These are phyloP conservation scores for Halcyon chelicuti DNA, from an alignment of 2,797 vertebrate genomes.

Conservation along the genomic window DNA sequence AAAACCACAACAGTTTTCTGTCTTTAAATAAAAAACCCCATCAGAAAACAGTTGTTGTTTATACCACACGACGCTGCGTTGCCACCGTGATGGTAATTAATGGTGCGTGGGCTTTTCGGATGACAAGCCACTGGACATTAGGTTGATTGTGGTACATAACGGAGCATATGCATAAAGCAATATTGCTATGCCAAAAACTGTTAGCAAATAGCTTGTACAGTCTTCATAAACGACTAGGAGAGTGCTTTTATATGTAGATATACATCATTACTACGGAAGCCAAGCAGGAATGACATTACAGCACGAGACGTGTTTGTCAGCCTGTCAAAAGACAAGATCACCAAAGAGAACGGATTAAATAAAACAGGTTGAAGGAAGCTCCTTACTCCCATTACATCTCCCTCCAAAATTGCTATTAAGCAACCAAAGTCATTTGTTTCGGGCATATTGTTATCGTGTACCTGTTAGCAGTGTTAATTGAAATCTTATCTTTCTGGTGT, in stretches of 20 bases:
- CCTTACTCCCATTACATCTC: not conserved
- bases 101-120: not conserved
- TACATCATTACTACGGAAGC: slow-evolving; percentile 27
- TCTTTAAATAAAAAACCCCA: not conserved
- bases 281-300: slow-evolving; percentile 55
- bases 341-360: slow-evolving; percentile 40
- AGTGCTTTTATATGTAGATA: slow-evolving; percentile 46
- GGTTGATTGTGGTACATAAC: not conserved
- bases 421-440: not conserved
- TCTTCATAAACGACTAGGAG: slow-evolving; percentile 4
- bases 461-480: not conserved
- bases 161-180: slow-evolving; percentile 6
- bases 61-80: not conserved
- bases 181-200: not conserved
- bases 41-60: not conserved
- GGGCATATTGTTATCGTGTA: not conserved
- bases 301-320: slow-evolving; percentile 53
- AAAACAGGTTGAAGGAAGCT: slow-evolving; percentile 2
- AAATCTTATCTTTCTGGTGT: not conserved
- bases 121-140: slow-evolving; percentile 51
- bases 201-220: slow-evolving; percentile 25
- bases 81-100: slow-evolving; percentile 14
- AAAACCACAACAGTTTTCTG: not conserved
- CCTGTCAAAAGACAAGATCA: slow-evolving; percentile 47
- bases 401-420: not conserved